A percentile compares a stretch with the other conserved stretches of the same genome.
phyloP scores from a whole-genome alignment of 2,113 vertebrate genomes.

The Microtus oregoni region DNA sequence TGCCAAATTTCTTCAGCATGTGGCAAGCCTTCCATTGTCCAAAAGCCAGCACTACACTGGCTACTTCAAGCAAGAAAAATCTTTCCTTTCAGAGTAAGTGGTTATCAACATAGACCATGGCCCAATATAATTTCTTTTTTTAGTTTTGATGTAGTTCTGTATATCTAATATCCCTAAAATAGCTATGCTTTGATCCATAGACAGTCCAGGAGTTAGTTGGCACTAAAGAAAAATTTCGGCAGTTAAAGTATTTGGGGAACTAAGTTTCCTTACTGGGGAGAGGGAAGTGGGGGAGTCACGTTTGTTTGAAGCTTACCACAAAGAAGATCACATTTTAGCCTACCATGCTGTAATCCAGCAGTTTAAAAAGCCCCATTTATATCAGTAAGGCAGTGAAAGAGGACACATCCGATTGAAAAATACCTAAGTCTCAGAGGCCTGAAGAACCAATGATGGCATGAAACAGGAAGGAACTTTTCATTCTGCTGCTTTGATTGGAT shows the following conservation, averaged over 20 bases:
- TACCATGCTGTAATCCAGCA: conserved; percentile 48
- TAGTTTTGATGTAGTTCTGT: background rate
- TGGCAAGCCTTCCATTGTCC: background rate
- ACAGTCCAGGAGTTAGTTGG: conserved; percentile 43
- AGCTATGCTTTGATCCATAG: background rate
- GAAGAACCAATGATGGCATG: background rate
- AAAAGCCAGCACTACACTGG: background rate
- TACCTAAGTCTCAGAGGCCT: background rate
- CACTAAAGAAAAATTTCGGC: conserved; percentile 25
- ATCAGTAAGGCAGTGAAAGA: conserved; percentile 67
- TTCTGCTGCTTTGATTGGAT: background rate
- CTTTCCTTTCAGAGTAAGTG: background rate
- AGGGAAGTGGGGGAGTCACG: conserved; percentile 1
- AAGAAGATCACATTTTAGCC: conserved; percentile 63
- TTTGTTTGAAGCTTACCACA: conserved; percentile 62
- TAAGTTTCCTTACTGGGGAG: conserved; percentile 54
- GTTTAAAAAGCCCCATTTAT: conserved; percentile 68
- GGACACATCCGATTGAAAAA: conserved; percentile 35
- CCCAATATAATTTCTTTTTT: background rate
- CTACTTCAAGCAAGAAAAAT: background rate
- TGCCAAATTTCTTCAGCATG: background rate
- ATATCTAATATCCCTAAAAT: background rate
- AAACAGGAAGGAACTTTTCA: background rate
- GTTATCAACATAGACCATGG: background rate
- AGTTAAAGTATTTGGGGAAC: conserved; percentile 42